Evolutionary conservation across 2,888 invertebrate species (phyloP).

Genomic region (Terebella lapidaria): DNA sequence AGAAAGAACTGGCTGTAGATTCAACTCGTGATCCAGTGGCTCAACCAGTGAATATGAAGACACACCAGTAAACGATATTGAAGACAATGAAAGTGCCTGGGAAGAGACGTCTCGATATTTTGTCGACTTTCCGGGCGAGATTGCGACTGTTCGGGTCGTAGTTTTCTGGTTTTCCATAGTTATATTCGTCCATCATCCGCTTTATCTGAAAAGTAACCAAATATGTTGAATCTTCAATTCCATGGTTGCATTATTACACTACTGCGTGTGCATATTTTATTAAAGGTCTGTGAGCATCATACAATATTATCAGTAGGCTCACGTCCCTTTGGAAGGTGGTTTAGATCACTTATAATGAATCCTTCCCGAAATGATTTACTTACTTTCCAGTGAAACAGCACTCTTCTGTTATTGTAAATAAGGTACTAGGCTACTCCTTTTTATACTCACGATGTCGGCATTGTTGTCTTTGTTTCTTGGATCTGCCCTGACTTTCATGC

Average conservation of each 20-base stretch:
- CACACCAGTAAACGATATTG: slow-evolving; percentile 19
- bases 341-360: no score
- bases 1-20: no score
- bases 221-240: no score
- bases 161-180: neutral
- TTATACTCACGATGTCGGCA: slow-evolving; percentile 3
- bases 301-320: no score
- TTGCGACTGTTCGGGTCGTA: neutral
- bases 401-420: no score
- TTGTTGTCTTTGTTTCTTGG: neutral
- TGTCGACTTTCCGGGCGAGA: slow-evolving; percentile 16
- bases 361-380: neutral
- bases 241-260: no score
- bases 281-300: no score
- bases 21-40: no score
- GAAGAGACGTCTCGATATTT: slow-evolving; percentile 15
- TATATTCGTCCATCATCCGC: slow-evolving; percentile 4
- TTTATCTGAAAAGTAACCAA: neutral
- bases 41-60: neutral
- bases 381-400: no score
- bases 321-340: no score
- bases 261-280: no score
- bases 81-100: slow-evolving; percentile 16
- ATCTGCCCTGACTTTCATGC: neutral
- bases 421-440: no score